These are phyloP conservation scores for Drosophila lacertosa DNA, from an alignment of 1,140 invertebrate genomes.

Conservation along the genomic window DNA sequence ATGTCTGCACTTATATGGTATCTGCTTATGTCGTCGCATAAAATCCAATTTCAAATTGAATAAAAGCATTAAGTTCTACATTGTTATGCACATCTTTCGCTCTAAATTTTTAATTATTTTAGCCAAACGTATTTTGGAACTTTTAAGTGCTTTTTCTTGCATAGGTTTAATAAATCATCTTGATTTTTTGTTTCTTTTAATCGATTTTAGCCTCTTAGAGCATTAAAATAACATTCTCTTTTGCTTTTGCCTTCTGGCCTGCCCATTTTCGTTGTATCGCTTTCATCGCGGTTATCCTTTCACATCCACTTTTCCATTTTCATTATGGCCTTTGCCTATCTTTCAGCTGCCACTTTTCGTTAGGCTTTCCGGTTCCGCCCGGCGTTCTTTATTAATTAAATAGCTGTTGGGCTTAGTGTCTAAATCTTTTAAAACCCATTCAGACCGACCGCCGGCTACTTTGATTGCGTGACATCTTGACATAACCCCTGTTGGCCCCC, in stretches of 20 bases:
- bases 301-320: slow-evolving; percentile 17
- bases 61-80: not conserved
- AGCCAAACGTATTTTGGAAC: too few species aligned
- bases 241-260: not conserved
- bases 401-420: slow-evolving; percentile 11
- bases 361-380: slow-evolving; percentile 2
- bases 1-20: slow-evolving; percentile 1
- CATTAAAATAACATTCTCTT: too few species aligned
- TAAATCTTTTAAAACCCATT: slow-evolving; percentile 14
- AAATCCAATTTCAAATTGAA: slow-evolving; percentile 6
- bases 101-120: too few species aligned
- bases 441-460: slow-evolving; percentile 5
- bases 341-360: not conserved
- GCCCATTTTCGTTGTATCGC: not conserved
- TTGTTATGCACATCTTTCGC: too few species aligned
- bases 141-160: too few species aligned
- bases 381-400: slow-evolving; percentile 31
- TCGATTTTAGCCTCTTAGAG: too few species aligned
- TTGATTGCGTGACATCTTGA: slow-evolving; percentile 30
- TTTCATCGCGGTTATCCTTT: slow-evolving; percentile 18
- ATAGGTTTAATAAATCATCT: too few species aligned
- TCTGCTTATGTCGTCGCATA: not conserved
- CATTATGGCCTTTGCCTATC: slow-evolving; percentile 3
- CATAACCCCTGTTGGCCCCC: not conserved
- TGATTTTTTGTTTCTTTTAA: too few species aligned